Evolutionary conservation across 2,113 vertebrate genomes (phyloP).

Genomic region (Microcebus tavaratra): DNA sequence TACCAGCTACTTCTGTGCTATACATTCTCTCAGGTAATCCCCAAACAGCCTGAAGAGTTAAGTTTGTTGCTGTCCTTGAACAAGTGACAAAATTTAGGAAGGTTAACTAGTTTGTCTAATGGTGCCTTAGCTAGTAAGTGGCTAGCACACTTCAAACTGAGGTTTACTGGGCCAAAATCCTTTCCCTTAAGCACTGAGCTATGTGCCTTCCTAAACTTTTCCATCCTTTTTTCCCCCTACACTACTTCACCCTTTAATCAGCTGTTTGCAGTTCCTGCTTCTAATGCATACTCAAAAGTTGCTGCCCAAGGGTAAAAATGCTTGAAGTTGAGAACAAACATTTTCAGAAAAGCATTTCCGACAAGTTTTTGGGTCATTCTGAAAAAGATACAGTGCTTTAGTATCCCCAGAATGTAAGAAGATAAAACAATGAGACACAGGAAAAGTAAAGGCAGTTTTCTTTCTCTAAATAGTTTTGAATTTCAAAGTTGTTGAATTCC

Average conservation of each 20-base stretch:
- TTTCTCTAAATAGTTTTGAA: background rate
- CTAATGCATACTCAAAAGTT: background rate
- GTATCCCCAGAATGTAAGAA: background rate
- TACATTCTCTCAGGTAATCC: background rate
- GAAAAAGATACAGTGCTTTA: background rate
- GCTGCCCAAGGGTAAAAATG: background rate
- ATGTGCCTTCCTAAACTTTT: background rate
- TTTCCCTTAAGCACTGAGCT: background rate
- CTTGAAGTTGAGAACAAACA: background rate
- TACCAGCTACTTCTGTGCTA: background rate
- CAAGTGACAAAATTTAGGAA: background rate
- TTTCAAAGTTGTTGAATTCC: slow-evolving; percentile 46
- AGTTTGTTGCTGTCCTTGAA: background rate
- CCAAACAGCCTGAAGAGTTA: background rate
- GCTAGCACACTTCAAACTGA: background rate
- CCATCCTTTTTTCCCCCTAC: fast-evolving
- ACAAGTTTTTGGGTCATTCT: background rate
- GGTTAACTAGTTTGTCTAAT: background rate
- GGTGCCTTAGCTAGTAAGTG: background rate
- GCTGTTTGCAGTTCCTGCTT: background rate
- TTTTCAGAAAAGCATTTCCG: slow-evolving; percentile 2
- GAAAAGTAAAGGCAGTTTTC: slow-evolving; percentile 27
- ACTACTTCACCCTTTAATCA: background rate
- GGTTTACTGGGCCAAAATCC: background rate
- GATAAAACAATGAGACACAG: background rate